Base-by-base conservation (phyloP, 2,888 invertebrate genomes). In the Leucophenga montana region DNA sequence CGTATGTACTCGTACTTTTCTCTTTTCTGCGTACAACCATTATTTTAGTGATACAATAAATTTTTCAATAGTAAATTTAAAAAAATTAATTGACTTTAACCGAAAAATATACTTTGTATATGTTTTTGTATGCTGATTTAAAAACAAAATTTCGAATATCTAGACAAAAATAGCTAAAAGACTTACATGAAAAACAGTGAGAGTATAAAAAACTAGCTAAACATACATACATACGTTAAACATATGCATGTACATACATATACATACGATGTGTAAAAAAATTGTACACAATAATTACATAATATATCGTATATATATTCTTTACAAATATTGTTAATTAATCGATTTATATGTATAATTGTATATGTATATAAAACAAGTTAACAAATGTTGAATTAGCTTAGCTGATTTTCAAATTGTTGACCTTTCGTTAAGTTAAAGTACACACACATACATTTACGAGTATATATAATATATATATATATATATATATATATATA, bases 201-300 rank as follows among this genome's bases (percentile, higher is more conserved):
- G 27, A 14, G 50, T 50, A 50, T 50, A 65, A 80, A 80, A 77
- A 75, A 72, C 77, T 80, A 76, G 69, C 75, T 77, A 76, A 68
- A 72, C 59, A 71, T 72, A 74, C 54, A 69, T 39, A 39, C 11
- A 44, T 33, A 56, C 68, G 61, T 68, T 71, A 70, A 68, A 27
- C 27, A 22, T 48, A 27, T 48, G 11, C 39, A 68, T 72, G 5
- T 22, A 53, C 53, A 50, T 27, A 61, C 6, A 33, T 62, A 39
- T 39, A 39, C 8, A 18, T 54, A 54, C 18, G 18, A 54, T 54
- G 33, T 22, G 5, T 56, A 56, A 22, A 56, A 14, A 22, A 73
- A 72, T 72, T 69, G 72, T 18, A 61, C 33, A 39, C n/a, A 61
- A 31, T 8, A 16, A 61, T 44, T 39, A 39, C 16, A 16, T 39